Evolutionary conservation across 2,888 invertebrate species (phyloP).

Genomic region (Hirtodrosophila trivittata): DNA sequence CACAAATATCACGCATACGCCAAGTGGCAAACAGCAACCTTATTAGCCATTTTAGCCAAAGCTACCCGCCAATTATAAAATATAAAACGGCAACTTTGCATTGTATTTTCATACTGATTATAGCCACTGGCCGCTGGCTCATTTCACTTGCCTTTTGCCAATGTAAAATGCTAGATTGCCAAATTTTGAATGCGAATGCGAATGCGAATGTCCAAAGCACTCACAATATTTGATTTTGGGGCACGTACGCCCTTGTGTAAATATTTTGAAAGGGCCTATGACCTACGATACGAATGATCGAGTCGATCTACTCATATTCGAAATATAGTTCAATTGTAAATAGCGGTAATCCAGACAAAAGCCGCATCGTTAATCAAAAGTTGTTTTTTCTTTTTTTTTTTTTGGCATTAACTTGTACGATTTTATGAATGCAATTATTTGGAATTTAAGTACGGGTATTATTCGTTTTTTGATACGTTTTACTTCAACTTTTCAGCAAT

Average conservation of each 20-base stretch:
- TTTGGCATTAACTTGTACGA: conserved; percentile 33
- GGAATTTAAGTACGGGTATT: conserved; percentile 44
- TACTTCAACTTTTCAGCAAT: conserved; percentile 38
- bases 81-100: conserved; percentile 14
- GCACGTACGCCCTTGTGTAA: conserved; percentile 64
- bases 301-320: conserved; percentile 8
- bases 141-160: conserved; percentile 33
- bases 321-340: conserved; percentile 2
- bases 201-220: conserved; percentile 8
- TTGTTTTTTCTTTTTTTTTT: conserved; percentile 17
- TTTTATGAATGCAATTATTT: conserved; percentile 53
- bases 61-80: conserved; percentile 9
- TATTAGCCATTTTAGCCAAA: conserved; percentile 45
- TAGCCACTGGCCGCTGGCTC: conserved; percentile 10
- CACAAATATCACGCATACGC: conserved; percentile 64
- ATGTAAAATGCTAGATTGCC: conserved; percentile 5
- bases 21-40: conserved; percentile 47
- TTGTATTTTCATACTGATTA: conserved; percentile 29
- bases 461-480: conserved; percentile 50
- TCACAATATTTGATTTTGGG: conserved; percentile 24
- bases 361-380: conserved; percentile 52
- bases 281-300: conserved; percentile 5
- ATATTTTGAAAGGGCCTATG: conserved; percentile 64
- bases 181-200: conserved; percentile 2
- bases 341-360: conserved; percentile 31